Evolutionary conservation across 1,140 invertebrate species (phyloP), one percentile per base, ranked within the genome.

Genomic region (Scaptomyza hsui): DNA sequence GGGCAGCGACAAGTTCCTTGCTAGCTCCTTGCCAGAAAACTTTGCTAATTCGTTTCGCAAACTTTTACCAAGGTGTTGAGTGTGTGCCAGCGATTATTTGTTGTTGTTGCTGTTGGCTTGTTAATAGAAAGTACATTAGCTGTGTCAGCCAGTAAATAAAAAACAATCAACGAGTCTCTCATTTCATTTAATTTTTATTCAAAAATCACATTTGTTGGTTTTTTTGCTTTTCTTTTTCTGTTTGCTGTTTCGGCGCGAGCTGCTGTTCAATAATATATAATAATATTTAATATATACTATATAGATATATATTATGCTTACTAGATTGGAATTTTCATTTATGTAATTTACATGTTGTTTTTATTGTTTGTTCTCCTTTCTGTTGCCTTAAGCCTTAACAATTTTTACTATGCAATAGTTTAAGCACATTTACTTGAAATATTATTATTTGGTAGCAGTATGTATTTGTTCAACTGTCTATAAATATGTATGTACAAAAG

Each of bases 151-250:
- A 76, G 69, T 44, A 49, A 78, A 59, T 42, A 0, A 39, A 49
- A 55, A 4, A 10, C 41, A 55, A n/a, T 37, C 26, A 10, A 5
- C 1, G 16, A 32, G 37, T 41, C 42, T 41, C 37, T 73, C 37
- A 32, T 86, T 73, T 88, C 64, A 81, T 78, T 86, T 78, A 78
- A 86, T 88, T 81, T 86, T 86, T 86, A 86, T 86, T 86, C 73
- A 86, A 86, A 88, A 86, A 86, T 86, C 82, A 86, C 82, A 86
- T 88, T 86, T 88, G 62, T 88, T 86, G 44, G 44, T 81, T 77
- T 77, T 77, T 56, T 57, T 41, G 41, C 26, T 74, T 41, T 48
- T 48, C 72, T 9, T 51, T 44, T 39, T 51, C 29, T n/a, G n/a
- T 63, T 49, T 72, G 63, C 63, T 67, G 39, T 59, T 72, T 18